These are phyloP conservation scores for Mythimna albipuncta DNA, from an alignment of 2,888 invertebrate species.

Conservation along the genomic window DNA sequence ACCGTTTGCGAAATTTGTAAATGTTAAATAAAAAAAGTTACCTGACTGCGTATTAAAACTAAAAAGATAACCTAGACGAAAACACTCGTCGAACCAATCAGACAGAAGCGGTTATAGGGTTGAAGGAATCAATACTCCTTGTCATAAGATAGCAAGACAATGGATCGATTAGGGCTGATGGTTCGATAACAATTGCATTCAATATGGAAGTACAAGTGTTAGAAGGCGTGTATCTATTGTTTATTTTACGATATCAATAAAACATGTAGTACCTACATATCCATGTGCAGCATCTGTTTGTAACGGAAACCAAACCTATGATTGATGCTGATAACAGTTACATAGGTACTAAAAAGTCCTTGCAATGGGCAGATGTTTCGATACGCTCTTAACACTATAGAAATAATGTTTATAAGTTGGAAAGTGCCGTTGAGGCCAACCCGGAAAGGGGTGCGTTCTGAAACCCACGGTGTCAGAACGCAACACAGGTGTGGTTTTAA, in stretches of 20 bases:
- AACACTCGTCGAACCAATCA: no score
- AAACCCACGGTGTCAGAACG: no score
- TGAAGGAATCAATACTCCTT: no score
- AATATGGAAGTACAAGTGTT: constrained; percentile 10
- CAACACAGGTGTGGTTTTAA: no score
- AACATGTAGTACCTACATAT: neutral
- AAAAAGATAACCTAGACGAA: no score
- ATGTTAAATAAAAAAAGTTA: no score
- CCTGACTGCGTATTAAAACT: no score
- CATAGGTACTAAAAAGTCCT: neutral
- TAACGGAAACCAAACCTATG: constrained; percentile 43
- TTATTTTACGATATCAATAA: constrained; percentile 33
- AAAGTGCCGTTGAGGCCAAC: no score
- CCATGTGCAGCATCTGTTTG: constrained; percentile 30
- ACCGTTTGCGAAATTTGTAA: no score
- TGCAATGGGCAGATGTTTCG: constrained; percentile 1
- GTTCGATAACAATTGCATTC: constrained; percentile 31
- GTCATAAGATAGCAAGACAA: constrained; percentile 19
- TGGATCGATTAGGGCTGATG: constrained; percentile 28
- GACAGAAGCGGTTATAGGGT: no score
- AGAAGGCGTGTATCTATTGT: constrained; percentile 37
- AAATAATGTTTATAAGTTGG: no score
- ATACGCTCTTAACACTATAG: neutral
- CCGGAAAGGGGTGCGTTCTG: no score
- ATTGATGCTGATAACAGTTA: constrained; percentile 7